phyloP scores from a whole-genome alignment of 2,888 invertebrate genomes.

The Tethea ocularis region DNA sequence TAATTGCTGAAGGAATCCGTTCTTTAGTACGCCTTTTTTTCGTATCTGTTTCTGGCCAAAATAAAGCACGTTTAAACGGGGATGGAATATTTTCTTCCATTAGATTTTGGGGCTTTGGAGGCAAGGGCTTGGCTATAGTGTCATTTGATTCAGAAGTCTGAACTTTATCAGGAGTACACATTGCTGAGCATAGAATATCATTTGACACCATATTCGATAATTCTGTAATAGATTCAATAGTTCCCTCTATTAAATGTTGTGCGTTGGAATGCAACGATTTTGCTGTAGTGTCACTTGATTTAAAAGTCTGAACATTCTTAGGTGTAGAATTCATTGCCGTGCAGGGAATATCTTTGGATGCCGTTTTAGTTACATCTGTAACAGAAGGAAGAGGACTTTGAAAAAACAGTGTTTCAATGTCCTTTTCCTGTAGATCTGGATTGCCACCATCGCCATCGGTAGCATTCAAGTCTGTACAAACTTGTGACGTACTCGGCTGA shows the following conservation, averaged over 20 bases:
- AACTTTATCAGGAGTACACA: constrained; percentile 11
- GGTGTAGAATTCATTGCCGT: constrained; percentile 12
- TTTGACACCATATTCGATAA: too few relatives aligned
- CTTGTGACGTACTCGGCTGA: constrained; percentile 14
- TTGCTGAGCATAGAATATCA: too few relatives aligned
- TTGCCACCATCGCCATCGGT: constrained; percentile 8
- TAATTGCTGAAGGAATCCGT: constrained; percentile 21
- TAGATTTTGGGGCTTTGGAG: constrained; percentile 13
- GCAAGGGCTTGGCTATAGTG: constrained; percentile 13
- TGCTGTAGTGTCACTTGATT: too few relatives aligned
- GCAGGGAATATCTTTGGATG: constrained; percentile 11
- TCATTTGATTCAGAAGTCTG: constrained; percentile 14
- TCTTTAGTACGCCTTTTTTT: constrained; percentile 20
- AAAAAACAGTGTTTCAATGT: constrained; percentile 8
- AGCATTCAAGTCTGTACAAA: constrained; percentile 15
- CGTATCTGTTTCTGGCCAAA: constrained; percentile 21
- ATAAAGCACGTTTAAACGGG: constrained; percentile 20
- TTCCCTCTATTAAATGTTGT: too few relatives aligned
- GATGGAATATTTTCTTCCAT: constrained; percentile 18
- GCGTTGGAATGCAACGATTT: too few relatives aligned
- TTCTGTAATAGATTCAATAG: too few relatives aligned
- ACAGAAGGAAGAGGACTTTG: too few relatives aligned
- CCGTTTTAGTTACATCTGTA: background rate
- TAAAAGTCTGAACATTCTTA: too few relatives aligned
- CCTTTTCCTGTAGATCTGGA: constrained; percentile 14